A percentile compares a stretch with the other conserved stretches of the same genome.
Evolutionary conservation across 2,113 vertebrate species (phyloP).

Genomic region (Rhegmatorhina hoffmannsi): DNA sequence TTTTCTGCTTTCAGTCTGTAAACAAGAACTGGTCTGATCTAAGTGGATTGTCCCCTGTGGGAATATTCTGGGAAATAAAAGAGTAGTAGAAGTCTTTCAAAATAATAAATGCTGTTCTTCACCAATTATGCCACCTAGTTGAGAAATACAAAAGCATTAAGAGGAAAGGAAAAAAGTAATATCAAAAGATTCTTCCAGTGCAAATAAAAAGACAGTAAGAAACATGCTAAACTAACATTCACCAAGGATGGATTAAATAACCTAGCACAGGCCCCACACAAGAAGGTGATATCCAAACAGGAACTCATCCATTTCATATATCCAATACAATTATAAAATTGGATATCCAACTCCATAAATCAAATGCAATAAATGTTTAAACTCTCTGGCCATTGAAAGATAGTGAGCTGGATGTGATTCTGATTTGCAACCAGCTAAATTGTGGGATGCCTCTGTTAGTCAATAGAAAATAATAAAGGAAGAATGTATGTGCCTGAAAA

Average conservation of each 20-base stretch:
- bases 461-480: neutral
- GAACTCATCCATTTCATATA: neutral
- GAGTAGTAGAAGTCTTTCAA: neutral
- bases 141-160: neutral
- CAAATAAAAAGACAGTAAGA: neutral
- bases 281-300: neutral
- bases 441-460: neutral
- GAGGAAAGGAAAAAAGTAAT: neutral
- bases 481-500: neutral
- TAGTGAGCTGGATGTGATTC: neutral
- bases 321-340: neutral
- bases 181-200: neutral
- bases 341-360: neutral
- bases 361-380: neutral
- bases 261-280: accelerated
- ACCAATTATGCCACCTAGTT: neutral
- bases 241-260: neutral
- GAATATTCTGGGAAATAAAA: neutral
- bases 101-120: neutral
- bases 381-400: neutral
- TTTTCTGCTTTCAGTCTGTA: slow-evolving; percentile 14
- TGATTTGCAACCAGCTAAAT: neutral
- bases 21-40: neutral
- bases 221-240: neutral
- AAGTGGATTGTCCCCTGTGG: neutral